A percentile compares a stretch with the other conserved stretches of the same genome.
phyloP scores from a whole-genome alignment of 2,113 vertebrate genomes.

The Camelus dromedarius region DNA sequence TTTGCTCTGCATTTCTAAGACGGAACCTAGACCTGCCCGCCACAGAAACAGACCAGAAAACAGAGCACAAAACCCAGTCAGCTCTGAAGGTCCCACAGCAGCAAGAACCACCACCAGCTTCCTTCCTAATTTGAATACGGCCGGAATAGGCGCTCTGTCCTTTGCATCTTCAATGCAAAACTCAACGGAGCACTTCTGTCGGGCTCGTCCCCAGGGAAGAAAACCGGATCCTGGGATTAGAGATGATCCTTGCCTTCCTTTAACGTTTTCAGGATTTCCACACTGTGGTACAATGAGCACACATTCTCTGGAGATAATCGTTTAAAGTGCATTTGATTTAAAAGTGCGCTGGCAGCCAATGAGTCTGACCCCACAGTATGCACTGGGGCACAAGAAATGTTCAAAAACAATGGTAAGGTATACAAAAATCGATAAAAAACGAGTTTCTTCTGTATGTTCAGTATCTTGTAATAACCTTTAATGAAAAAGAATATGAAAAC shows the following conservation, averaged over 20 bases:
- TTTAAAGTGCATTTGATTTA: neutral
- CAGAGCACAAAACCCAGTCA: accelerated
- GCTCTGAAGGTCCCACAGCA: accelerated
- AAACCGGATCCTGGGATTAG: neutral
- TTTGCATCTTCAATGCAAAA: neutral
- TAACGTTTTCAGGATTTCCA: neutral
- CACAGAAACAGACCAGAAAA: accelerated
- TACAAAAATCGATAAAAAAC: too few species aligned
- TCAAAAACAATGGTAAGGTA: accelerated
- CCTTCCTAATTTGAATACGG: neutral
- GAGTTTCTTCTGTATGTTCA: too few species aligned
- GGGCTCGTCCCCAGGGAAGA: too few species aligned
- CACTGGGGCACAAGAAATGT: neutral
- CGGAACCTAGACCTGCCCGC: neutral
- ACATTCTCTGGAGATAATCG: neutral
- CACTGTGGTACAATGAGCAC: neutral
- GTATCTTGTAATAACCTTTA: too few species aligned
- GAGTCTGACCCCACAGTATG: accelerated
- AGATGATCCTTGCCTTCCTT: neutral
- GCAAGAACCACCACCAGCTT: accelerated
- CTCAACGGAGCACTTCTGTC: neutral
- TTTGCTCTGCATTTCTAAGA: accelerated
- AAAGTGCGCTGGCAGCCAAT: accelerated
- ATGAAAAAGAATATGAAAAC: too few species aligned
- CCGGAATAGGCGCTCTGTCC: neutral